These are phyloP conservation scores for Bambusicola thoracicus DNA, from an alignment of 2,113 vertebrate species.

Conservation along the genomic window DNA sequence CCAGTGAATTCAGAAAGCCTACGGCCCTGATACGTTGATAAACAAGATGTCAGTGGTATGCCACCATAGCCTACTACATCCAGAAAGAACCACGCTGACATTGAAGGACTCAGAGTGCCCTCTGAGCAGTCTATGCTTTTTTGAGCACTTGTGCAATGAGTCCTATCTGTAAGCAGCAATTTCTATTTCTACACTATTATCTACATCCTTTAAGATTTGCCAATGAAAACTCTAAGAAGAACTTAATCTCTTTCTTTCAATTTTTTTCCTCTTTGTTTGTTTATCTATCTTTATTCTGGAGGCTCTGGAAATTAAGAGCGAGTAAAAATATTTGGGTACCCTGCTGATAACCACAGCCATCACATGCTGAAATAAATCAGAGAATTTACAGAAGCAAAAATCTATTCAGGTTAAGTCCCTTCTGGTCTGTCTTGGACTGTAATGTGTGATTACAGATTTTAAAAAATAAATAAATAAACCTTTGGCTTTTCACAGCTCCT, in stretches of 20 bases:
- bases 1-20: background rate
- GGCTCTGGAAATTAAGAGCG: background rate
- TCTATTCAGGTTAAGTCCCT: background rate
- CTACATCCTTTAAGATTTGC: background rate
- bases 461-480: conserved; percentile 27
- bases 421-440: background rate
- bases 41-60: background rate
- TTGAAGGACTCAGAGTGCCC: background rate
- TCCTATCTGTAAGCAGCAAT: background rate
- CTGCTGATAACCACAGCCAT: background rate
- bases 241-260: background rate
- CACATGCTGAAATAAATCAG: background rate
- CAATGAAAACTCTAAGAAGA: background rate
- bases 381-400: background rate
- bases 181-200: background rate
- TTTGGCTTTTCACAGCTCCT: conserved; percentile 58
- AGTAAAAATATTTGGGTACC: background rate
- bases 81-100: background rate
- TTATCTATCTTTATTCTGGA: background rate
- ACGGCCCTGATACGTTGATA: background rate
- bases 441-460: conserved; percentile 13
- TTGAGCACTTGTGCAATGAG: background rate
- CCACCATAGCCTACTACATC: background rate
- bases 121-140: background rate
- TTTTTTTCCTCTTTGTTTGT: background rate